Evolutionary conservation across 2,113 vertebrate genomes (phyloP), one percentile per base, ranked within the genome.

Genomic region (Gnathonemus echidnorhynchus): DNA sequence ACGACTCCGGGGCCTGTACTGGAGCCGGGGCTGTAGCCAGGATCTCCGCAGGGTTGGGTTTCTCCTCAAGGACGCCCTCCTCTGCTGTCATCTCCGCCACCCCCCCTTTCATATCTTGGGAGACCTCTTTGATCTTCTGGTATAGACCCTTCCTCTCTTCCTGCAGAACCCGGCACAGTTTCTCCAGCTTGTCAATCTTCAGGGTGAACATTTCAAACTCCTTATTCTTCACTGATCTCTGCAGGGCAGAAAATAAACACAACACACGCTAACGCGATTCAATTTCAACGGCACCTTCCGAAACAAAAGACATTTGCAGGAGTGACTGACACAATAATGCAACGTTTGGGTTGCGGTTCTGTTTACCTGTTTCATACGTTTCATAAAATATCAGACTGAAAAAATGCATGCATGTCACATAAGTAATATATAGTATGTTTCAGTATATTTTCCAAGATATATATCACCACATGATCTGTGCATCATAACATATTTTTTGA

Each of bases 121-220:
- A 97, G 1, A 97, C 95, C 1, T 98, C 96, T 94, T 96, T 97
- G 90, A 99, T 99, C 95, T 98, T 99, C 84, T 93, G 94, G 53
- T 99, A 99, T 39, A 99, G 95, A 91, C 96, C 94, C 0, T 94
- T 97, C 89, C 98, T 97, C 93, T 99, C 98, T 5, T 98, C 97
- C 93, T 99, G 98, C 52, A 99, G 95, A 13, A 96, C 97, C 31
- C 97, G 95, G 24, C 98, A 99, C 48, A 99, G 95, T 35, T 96
- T 97, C 95, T 99, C 98, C 91, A 99, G 92, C 90, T 97, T 97
- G 88, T 96, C 95, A n/a, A 99, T 98, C 96, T 98, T 99, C 93
- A 97, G 90, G 86, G 97, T 90, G 0, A 99, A 99, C 89, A 97
- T 93, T 1, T 98, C 97, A 0, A 98, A 98, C 94, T 99, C 98